These are phyloP conservation scores for Eristalis pertinax DNA, from an alignment of 2,888 invertebrate genomes.

Conservation along the genomic window DNA sequence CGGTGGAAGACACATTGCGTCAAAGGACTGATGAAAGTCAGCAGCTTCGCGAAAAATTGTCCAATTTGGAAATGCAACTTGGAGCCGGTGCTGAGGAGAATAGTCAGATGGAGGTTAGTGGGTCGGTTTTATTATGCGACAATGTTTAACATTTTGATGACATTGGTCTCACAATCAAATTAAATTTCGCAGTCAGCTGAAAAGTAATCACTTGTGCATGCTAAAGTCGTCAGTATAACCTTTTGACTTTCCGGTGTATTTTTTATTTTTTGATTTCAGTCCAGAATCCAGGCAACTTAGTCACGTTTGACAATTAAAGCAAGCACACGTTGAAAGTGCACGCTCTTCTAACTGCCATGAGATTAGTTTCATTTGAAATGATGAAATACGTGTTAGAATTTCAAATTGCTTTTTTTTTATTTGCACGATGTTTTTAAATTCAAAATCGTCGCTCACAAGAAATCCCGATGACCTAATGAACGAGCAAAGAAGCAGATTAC, in stretches of 20 bases:
- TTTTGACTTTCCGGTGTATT: slow-evolving; percentile 6
- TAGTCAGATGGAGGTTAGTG: slow-evolving; percentile 86
- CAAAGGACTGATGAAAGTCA: slow-evolving; percentile 89
- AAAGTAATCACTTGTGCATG: slow-evolving; percentile 19
- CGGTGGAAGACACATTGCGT: slow-evolving; percentile 86
- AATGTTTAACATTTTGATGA: slow-evolving; percentile 15
- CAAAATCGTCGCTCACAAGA: neutral
- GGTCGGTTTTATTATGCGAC: too few species aligned
- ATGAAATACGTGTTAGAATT: slow-evolving; percentile 28
- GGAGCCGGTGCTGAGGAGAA: slow-evolving; percentile 88
- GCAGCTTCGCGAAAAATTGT: slow-evolving; percentile 88
- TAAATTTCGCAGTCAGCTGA: slow-evolving; percentile 12
- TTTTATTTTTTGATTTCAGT: slow-evolving; percentile 21
- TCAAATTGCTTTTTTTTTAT: slow-evolving; percentile 11
- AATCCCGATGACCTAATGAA: slow-evolving; percentile 23
- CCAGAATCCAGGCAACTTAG: slow-evolving; percentile 20
- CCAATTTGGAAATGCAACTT: slow-evolving; percentile 87
- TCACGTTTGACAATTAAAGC: slow-evolving; percentile 7
- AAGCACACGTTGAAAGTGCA: slow-evolving; percentile 2
- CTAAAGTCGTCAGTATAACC: slow-evolving; percentile 10
- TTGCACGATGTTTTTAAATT: neutral
- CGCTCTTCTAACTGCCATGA: neutral
- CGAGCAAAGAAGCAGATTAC: slow-evolving; percentile 1
- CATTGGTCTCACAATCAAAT: slow-evolving; percentile 5
- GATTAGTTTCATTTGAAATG: slow-evolving; percentile 19